These are phyloP conservation scores for Petrolisthes manimaculis DNA, from an alignment of 2,888 invertebrate genomes.

Conservation along the genomic window DNA sequence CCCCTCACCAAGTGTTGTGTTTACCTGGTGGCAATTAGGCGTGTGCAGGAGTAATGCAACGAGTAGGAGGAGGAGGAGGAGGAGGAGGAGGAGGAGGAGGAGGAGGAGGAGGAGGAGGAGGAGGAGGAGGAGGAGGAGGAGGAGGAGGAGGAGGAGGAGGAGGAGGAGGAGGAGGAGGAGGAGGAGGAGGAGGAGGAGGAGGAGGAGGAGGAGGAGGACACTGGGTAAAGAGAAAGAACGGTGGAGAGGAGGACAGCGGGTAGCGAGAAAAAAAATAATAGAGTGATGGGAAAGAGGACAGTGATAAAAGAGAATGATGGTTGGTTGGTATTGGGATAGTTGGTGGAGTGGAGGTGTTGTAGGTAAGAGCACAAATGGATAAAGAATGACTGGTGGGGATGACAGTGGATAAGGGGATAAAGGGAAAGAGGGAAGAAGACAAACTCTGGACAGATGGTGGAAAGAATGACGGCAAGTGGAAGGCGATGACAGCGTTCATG, in stretches of 20 bases:
- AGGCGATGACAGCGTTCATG: too few relatives aligned
- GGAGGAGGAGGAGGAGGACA: neutral
- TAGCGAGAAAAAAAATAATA: neutral
- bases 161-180: constrained; percentile 1
- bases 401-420: neutral
- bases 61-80: neutral
- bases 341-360: neutral
- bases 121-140: neutral
- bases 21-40: constrained; percentile 2
- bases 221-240: neutral
- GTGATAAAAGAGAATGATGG: neutral
- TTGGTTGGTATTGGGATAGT: neutral
- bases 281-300: neutral
- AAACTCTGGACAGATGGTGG: neutral
- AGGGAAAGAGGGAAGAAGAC: neutral
- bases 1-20: neutral
- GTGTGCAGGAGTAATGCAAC: neutral
- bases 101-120: neutral
- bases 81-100: neutral
- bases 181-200: constrained; percentile 3
- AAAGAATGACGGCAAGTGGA: too few relatives aligned
- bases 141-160: constrained; percentile 8
- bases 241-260: neutral
- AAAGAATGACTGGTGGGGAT: neutral
- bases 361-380: neutral